Evolutionary conservation across 2,113 vertebrate genomes (phyloP).

Genomic region (Colaptes auratus): DNA sequence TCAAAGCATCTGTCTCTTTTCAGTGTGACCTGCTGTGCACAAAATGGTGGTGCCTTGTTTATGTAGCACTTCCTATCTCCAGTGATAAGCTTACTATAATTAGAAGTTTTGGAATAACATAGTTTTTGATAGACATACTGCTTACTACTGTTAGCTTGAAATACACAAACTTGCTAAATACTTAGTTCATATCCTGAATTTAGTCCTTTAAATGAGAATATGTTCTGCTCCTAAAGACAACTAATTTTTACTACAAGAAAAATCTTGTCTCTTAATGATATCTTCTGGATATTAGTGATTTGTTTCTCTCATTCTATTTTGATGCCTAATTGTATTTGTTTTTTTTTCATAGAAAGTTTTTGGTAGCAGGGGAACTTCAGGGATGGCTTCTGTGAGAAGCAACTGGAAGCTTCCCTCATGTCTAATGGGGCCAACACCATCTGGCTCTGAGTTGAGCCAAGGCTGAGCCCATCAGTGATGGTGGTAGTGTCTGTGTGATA

Average conservation of each 20-base stretch:
- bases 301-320: not conserved
- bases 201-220: not conserved
- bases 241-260: not conserved
- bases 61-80: not conserved
- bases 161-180: not conserved
- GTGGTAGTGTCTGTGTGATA: not conserved
- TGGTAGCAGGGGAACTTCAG: not conserved
- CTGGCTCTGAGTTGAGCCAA: not conserved
- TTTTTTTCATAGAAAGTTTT: not conserved
- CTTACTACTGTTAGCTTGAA: not conserved
- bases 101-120: not conserved
- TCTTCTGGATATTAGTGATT: not conserved
- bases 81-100: constrained; percentile 22
- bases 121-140: not conserved
- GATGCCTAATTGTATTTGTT: not conserved
- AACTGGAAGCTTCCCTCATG: not conserved
- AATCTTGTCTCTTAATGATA: not conserved
- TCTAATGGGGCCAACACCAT: not conserved
- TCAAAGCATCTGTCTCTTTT: constrained; percentile 47
- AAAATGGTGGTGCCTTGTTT: constrained; percentile 37
- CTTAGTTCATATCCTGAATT: not conserved
- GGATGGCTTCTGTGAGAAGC: not conserved
- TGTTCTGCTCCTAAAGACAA: not conserved
- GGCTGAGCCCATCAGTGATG: not conserved
- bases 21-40: not conserved